These are phyloP conservation scores for Onychostruthus taczanowskii DNA, from an alignment of 2,113 vertebrate genomes.

Conservation along the genomic window DNA sequence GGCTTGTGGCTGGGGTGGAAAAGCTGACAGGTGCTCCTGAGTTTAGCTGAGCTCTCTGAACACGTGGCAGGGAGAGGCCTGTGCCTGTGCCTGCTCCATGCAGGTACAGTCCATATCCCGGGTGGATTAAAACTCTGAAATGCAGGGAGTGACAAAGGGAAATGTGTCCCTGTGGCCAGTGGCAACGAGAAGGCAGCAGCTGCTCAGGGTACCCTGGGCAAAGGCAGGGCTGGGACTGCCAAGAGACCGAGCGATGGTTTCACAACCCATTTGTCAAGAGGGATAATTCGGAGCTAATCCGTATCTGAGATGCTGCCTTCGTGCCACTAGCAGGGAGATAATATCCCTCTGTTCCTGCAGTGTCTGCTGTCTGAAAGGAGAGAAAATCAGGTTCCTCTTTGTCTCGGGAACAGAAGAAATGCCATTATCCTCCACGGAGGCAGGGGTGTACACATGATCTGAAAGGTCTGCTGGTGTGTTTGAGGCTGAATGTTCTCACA, in stretches of 20 bases:
- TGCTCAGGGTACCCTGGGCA: not conserved
- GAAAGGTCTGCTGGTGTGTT: not conserved
- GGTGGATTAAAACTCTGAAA: not conserved
- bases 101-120: not conserved
- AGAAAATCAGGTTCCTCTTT: not conserved
- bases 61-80: not conserved
- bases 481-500: not conserved
- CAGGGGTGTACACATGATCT: not conserved
- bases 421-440: not conserved
- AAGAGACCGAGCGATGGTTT: not conserved
- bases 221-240: not conserved
- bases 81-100: not conserved
- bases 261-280: not conserved
- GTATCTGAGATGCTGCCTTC: not conserved
- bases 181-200: not conserved
- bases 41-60: not conserved
- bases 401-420: not conserved
- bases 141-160: not conserved
- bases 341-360: not conserved
- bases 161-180: not conserved
- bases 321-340: not conserved
- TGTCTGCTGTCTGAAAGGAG: not conserved
- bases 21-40: not conserved
- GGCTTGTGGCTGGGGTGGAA: not conserved
- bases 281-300: constrained; percentile 1